These are phyloP conservation scores for Electrona antarctica DNA, from an alignment of 2,113 vertebrate genomes.

Conservation along the genomic window DNA sequence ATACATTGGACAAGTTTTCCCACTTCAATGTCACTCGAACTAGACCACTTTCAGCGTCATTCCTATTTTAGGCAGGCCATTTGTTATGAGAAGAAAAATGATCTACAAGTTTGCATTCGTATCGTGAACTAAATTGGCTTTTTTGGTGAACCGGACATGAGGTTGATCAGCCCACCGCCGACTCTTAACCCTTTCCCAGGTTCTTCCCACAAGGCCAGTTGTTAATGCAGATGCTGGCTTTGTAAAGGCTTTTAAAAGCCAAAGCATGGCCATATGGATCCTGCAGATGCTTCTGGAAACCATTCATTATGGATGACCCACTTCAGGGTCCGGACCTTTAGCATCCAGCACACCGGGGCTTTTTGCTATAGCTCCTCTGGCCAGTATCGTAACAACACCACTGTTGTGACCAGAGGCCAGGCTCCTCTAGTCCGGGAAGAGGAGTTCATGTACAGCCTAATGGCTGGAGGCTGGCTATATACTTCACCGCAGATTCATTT, in stretches of 20 bases:
- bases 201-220: slow-evolving; percentile 10
- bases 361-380: slow-evolving; percentile 27
- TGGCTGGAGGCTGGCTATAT: slow-evolving; percentile 34
- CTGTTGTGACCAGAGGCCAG: slow-evolving; percentile 31
- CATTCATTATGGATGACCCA: slow-evolving; percentile 73
- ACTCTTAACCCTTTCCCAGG: too few relatives aligned
- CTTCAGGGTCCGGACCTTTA: slow-evolving; percentile 59
- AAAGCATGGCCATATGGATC: slow-evolving; percentile 43
- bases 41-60: too few relatives aligned
- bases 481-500: slow-evolving; percentile 50
- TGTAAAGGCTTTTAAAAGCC: slow-evolving; percentile 68
- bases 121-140: too few relatives aligned
- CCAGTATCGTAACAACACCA: slow-evolving; percentile 24
- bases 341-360: slow-evolving; percentile 15
- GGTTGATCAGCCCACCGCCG: too few relatives aligned
- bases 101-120: too few relatives aligned
- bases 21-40: too few relatives aligned
- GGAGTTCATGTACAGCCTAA: slow-evolving; percentile 55
- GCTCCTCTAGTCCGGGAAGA: slow-evolving; percentile 48
- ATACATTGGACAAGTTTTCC: too few relatives aligned
- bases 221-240: slow-evolving; percentile 63
- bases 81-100: too few relatives aligned
- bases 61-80: too few relatives aligned
- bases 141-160: too few relatives aligned
- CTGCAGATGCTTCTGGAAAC: slow-evolving; percentile 47